Conservation (phyloP, 2,797 vertebrate species). For the Selene dorsalis region DNA sequence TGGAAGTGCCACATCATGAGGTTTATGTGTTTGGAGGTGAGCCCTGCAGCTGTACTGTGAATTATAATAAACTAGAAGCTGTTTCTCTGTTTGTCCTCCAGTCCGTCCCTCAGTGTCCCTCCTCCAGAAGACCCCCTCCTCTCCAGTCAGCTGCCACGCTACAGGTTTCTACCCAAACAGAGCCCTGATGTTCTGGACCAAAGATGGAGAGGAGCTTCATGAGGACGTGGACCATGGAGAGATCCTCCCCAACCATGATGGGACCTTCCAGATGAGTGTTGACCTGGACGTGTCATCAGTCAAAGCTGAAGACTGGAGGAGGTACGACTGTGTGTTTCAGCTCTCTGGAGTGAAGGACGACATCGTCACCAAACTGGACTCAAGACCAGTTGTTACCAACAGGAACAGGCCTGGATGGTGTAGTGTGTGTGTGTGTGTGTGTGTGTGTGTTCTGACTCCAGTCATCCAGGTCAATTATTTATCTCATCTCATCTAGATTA, state of each 20-base stretch:
- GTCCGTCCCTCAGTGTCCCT: constrained; percentile 11
- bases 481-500: too few relatives aligned
- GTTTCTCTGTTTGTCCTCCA: too few relatives aligned
- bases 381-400: constrained; percentile 6
- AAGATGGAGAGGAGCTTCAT: background rate
- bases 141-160: constrained; percentile 18
- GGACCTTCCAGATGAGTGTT: constrained; percentile 69
- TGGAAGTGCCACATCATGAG: too few relatives aligned
- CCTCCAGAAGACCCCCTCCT: constrained; percentile 35
- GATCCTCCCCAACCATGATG: background rate
- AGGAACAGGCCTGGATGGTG: too few relatives aligned
- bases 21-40: too few relatives aligned
- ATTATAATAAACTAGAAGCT: too few relatives aligned
- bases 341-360: constrained; percentile 28
- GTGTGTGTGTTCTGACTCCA: too few relatives aligned
- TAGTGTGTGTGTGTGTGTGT: too few relatives aligned
- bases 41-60: too few relatives aligned
- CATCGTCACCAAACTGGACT: constrained; percentile 24
- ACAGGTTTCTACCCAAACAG: constrained; percentile 25
- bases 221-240: too few relatives aligned
- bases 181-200: constrained; percentile 40
- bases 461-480: too few relatives aligned
- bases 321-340: constrained; percentile 62
- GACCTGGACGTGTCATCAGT: constrained; percentile 49
- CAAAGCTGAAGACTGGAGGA: constrained; percentile 41